phyloP scores from a whole-genome alignment of 2,113 vertebrate genomes.

The Rhegmatorhina hoffmannsi region DNA sequence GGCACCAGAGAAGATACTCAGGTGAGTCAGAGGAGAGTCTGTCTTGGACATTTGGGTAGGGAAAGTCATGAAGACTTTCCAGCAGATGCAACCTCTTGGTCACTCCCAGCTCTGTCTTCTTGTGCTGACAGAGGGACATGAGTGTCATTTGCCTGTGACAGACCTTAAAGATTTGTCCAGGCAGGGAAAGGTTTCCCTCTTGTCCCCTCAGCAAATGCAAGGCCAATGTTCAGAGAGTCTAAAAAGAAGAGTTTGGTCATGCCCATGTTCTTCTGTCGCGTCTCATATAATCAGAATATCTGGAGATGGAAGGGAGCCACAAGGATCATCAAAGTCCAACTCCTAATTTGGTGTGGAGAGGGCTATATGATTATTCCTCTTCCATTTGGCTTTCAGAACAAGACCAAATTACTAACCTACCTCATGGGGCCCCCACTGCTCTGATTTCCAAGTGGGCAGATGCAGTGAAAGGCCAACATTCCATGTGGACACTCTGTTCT shows the following conservation, averaged over 20 bases:
- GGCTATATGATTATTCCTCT: neutral
- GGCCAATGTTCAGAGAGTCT: neutral
- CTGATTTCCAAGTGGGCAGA: neutral
- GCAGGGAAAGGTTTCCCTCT: neutral
- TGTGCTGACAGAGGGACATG: accelerated
- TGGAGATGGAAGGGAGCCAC: neutral
- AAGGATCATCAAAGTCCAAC: too few species aligned
- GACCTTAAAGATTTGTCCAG: neutral
- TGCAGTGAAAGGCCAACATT: neutral
- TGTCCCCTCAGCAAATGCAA: neutral
- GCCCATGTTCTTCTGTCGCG: neutral
- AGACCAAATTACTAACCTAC: neutral
- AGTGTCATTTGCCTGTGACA: neutral
- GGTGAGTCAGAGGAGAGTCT: slow-evolving; percentile 74
- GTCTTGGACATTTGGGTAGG: neutral
- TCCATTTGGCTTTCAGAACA: neutral
- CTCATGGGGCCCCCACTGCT: neutral
- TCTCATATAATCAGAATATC: neutral
- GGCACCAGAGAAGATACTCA: slow-evolving; percentile 96
- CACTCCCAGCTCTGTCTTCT: neutral
- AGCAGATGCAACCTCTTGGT: neutral
- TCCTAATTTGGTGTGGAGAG: neutral
- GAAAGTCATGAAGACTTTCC: neutral
- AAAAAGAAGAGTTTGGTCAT: neutral
- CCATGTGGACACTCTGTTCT: neutral